Conservation (phyloP, 1,140 invertebrate genomes). For the Sycophaga agraensis region DNA sequence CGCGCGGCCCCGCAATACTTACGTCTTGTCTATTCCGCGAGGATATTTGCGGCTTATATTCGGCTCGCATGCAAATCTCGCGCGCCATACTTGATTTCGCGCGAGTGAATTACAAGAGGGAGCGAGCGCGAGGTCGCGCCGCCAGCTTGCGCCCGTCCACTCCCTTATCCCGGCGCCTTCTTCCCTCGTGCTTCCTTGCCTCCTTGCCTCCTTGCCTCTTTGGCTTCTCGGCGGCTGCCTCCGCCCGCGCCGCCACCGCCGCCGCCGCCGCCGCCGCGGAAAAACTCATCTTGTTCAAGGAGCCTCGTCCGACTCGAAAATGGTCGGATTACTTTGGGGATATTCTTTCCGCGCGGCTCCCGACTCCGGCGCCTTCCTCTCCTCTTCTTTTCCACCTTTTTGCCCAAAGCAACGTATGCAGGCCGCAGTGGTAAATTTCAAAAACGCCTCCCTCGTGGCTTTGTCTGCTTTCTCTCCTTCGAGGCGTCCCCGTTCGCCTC, state of each 20-base stretch:
- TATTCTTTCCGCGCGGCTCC: constrained; percentile 9
- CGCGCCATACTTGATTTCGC: constrained; percentile 51
- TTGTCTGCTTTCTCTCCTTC: not conserved
- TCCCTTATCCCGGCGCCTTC: not conserved
- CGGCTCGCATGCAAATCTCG: constrained; percentile 54
- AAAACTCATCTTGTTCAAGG: constrained; percentile 24
- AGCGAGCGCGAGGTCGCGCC: not conserved
- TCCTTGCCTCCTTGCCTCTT: not conserved
- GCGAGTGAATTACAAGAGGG: constrained; percentile 39
- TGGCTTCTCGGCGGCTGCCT: not conserved
- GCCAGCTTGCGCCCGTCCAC: not conserved
- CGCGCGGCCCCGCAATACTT: not conserved
- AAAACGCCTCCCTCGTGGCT: not conserved
- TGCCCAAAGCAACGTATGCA: not conserved
- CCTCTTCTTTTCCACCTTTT: too few relatives aligned
- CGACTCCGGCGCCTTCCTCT: too few relatives aligned
- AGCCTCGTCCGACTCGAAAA: constrained; percentile 1
- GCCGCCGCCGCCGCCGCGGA: too few relatives aligned
- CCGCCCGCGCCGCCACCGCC: too few relatives aligned
- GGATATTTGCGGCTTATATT: constrained; percentile 46
- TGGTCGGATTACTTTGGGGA: constrained; percentile 20
- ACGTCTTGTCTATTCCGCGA: not conserved
- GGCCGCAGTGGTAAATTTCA: not conserved
- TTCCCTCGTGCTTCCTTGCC: constrained; percentile 9
- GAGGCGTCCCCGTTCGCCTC: not conserved